Conservation (phyloP, 2,888 invertebrate genomes). For the Nipponacmea schrenckii region DNA sequence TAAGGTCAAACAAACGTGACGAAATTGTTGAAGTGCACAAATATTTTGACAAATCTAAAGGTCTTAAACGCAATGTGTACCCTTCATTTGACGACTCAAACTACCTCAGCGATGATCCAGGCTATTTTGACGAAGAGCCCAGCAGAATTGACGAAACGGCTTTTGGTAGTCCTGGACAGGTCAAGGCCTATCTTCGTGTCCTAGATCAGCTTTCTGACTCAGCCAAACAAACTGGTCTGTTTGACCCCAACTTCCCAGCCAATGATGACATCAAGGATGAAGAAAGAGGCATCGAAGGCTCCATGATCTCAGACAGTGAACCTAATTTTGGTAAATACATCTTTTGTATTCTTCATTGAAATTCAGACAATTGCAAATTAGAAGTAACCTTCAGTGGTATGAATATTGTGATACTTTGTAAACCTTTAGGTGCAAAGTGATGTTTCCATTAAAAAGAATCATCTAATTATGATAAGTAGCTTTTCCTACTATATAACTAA, state of each 20-base stretch:
- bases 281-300: neutral
- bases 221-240: neutral
- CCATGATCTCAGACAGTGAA: neutral
- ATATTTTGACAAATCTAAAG: constrained; percentile 45
- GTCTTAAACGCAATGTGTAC: constrained; percentile 35
- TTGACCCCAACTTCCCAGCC: neutral
- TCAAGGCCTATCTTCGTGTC: neutral
- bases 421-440: too few species aligned
- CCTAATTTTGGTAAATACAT: too few species aligned
- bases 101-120: constrained; percentile 17
- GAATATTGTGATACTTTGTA: too few species aligned
- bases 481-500: too few species aligned
- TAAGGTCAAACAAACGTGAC: constrained; percentile 42
- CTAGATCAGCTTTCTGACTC: neutral
- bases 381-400: too few species aligned
- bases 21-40: constrained; percentile 54
- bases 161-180: neutral
- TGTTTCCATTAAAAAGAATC: too few species aligned
- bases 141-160: neutral
- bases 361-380: too few species aligned
- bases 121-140: neutral
- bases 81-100: constrained; percentile 17
- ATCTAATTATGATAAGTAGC: too few species aligned
- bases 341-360: too few species aligned
- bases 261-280: neutral